These are phyloP conservation scores for Mormoops blainvillei DNA, from an alignment of 2,113 vertebrate genomes.

Conservation along the genomic window DNA sequence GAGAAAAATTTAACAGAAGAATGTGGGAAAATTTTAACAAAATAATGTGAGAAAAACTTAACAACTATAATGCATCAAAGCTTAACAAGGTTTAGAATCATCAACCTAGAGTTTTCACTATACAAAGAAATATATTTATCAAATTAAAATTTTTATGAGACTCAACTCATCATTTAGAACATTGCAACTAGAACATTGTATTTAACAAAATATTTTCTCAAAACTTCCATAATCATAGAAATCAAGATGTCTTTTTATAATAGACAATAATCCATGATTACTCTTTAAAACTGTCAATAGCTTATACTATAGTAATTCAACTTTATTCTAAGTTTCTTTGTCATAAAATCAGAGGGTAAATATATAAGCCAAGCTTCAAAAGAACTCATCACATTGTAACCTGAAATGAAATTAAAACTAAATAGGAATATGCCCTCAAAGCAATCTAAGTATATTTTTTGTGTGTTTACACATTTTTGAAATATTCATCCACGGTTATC, in stretches of 20 bases:
- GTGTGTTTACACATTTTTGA: not conserved
- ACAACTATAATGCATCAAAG: not conserved
- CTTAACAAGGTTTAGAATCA: not conserved
- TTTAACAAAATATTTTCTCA: not conserved
- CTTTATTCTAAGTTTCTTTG: not conserved
- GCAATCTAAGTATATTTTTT: not conserved
- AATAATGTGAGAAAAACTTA: not conserved
- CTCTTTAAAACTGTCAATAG: not conserved
- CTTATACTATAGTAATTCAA: not conserved
- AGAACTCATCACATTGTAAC: not conserved
- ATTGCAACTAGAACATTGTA: not conserved
- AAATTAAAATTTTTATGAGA: not conserved
- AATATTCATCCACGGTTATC: not conserved
- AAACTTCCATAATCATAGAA: not conserved
- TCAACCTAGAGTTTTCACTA: not conserved
- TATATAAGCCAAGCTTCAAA: not conserved
- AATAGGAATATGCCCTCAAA: not conserved
- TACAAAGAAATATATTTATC: not conserved
- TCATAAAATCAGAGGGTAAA: not conserved
- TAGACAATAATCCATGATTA: not conserved
- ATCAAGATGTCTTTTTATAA: not conserved
- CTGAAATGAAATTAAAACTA: conserved; percentile 14
- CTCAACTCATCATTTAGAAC: not conserved
- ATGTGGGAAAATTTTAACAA: not conserved
- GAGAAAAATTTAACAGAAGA: not conserved